Base-by-base conservation (phyloP, 2,888 invertebrate species). In the Rhorus exstirpatorius region DNA sequence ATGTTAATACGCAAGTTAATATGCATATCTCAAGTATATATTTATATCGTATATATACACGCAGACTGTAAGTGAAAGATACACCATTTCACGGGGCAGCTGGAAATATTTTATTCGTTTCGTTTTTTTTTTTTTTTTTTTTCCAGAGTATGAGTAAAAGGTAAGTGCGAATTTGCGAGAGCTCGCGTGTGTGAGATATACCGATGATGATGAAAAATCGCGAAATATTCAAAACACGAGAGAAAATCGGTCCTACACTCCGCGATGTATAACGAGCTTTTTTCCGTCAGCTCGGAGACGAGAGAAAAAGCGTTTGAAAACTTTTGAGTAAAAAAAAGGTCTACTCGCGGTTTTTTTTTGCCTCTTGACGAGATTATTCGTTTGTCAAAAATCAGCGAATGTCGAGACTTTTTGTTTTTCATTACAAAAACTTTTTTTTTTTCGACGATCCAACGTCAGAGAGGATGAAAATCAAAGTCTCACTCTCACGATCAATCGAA, bases 71-170 rank as follows among this genome's bases (percentile, higher is more conserved):
- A n/a, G 51, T 19, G 38, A 49, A 68, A 19, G 26, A 35, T 31
- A 21, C 14, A 41, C 65, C 38, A 4, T 46, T 46, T 44, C 21
- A 44, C 38, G n/a, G 44, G 21, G 44, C 17, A 31, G 19, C 44
- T 14, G 60, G 44, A 67, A 67, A 71, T 79, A 72, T 67, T 79
- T 60, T 6, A 21, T 14, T 46, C 24, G 1, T 38, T 67, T n/a
- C n/a, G n/a, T n/a, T n/a, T n/a, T n/a, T n/a, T n/a, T n/a, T n/a
- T n/a, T n/a, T n/a, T n/a, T n/a, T 72, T 38, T 55, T 68, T 38
- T 76, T 77, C 19, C 74, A 78, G 68, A 74, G 68, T 68, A 35
- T 63, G 55, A 78, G 68, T 24, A 63, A 49, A 72, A 82, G 81
- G 81, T 81, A 81, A 81, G 81, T 81, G 78, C n/a, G 63, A 61